These are phyloP conservation scores for Tineola bisselliella DNA, from an alignment of 2,888 invertebrate genomes.

Conservation along the genomic window DNA sequence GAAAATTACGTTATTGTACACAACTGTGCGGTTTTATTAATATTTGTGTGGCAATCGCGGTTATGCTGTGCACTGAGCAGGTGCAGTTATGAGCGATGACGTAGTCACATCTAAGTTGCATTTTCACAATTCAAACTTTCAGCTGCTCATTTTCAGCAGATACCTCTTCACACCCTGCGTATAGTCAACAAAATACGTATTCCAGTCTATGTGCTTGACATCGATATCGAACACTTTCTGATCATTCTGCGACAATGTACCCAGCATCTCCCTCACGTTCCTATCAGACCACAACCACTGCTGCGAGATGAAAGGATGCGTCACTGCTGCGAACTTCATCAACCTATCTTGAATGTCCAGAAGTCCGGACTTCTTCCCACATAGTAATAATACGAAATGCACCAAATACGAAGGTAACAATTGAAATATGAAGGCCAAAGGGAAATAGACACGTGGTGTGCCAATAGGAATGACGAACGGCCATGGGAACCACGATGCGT, in stretches of 20 bases:
- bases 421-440: background rate
- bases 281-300: background rate
- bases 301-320: background rate
- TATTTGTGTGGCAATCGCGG: background rate
- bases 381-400: background rate
- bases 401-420: background rate
- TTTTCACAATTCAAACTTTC: background rate
- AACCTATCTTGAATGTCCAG: background rate
- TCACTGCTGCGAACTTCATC: background rate
- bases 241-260: background rate
- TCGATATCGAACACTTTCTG: background rate
- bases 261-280: background rate
- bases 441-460: background rate
- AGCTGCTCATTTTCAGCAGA: background rate
- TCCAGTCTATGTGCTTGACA: conserved; percentile 8
- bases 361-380: background rate
- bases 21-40: background rate
- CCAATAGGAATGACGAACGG: background rate
- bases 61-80: background rate
- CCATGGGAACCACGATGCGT: background rate
- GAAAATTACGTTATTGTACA: background rate
- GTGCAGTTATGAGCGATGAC: too few species aligned
- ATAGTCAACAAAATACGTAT: background rate
- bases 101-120: too few species aligned
- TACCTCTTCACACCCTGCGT: conserved; percentile 2